Conservation (phyloP, 1,140 invertebrate species). For the Musca domestica region DNA sequence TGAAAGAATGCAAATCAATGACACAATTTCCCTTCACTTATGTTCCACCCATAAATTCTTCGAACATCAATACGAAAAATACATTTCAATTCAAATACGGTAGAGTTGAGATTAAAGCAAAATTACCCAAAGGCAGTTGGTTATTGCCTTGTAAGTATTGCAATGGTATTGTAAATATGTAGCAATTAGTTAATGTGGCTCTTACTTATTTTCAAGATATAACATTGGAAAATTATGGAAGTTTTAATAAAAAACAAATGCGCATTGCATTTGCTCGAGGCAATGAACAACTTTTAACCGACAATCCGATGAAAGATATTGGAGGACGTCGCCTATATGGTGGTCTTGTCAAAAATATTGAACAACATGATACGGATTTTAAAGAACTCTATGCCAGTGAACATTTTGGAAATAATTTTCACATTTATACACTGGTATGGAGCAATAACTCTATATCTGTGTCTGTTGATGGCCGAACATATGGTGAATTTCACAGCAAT, state of each 20-base stretch:
- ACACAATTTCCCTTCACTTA: not conserved
- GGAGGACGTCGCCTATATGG: not conserved
- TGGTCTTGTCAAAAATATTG: not conserved
- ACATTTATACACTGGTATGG: slow-evolving; percentile 67
- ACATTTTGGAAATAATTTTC: slow-evolving; percentile 62
- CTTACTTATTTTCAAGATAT: not conserved
- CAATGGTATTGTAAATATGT: too few relatives aligned
- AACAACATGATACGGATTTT: not conserved
- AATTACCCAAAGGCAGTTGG: slow-evolving; percentile 75
- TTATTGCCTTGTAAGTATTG: slow-evolving; percentile 63
- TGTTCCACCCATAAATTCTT: slow-evolving; percentile 1
- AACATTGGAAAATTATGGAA: not conserved
- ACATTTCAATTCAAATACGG: slow-evolving; percentile 71
- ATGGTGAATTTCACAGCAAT: slow-evolving; percentile 36
- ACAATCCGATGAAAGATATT: not conserved
- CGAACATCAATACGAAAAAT: slow-evolving; percentile 56
- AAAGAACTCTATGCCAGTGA: not conserved
- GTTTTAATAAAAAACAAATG: not conserved
- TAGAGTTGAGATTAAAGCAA: slow-evolving; percentile 72
- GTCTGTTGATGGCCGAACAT: slow-evolving; percentile 58
- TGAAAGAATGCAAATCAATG: slow-evolving; percentile 30
- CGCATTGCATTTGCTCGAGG: slow-evolving; percentile 1
- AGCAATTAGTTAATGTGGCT: not conserved
- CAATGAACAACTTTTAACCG: not conserved
- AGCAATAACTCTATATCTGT: slow-evolving; percentile 57